Percentiles rank a stretch among this genome's conserved stretches.
Evolutionary conservation across 2,797 vertebrate genomes (phyloP).

Genomic region (Dendrocincla fuliginosa): DNA sequence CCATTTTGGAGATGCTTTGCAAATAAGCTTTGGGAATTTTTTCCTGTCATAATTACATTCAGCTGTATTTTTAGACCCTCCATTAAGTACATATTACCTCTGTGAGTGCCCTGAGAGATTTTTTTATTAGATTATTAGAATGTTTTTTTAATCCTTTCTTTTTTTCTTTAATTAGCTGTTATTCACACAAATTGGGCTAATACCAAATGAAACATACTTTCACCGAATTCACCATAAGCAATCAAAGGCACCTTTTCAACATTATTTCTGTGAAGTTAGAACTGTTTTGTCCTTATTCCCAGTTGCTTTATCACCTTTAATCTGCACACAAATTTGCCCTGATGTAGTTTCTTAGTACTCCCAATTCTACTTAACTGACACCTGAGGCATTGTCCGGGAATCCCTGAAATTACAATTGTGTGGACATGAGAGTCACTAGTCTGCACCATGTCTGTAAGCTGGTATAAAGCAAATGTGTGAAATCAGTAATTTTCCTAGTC

Average conservation of each 20-base stretch:
- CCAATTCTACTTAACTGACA: background rate
- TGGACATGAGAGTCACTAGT: background rate
- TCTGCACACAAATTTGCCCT: background rate
- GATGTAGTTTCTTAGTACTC: background rate
- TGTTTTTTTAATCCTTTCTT: background rate
- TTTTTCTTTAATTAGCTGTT: background rate
- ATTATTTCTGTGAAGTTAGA: background rate
- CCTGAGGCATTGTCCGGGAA: background rate
- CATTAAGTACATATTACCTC: background rate
- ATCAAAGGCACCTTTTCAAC: background rate
- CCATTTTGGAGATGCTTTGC: background rate
- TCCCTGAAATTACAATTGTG: background rate
- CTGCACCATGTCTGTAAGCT: background rate
- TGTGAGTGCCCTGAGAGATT: background rate
- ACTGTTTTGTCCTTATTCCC: background rate
- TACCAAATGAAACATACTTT: background rate
- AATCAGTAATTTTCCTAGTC: background rate
- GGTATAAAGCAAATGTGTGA: background rate
- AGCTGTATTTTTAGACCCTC: background rate
- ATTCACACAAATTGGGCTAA: background rate
- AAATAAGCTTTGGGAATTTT: background rate
- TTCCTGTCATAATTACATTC: background rate
- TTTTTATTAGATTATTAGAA: background rate
- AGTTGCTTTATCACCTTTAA: background rate
- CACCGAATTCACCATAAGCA: background rate